These are phyloP conservation scores for Hemistola chrysoprasaria DNA, from an alignment of 2,888 invertebrate genomes.

Conservation along the genomic window DNA sequence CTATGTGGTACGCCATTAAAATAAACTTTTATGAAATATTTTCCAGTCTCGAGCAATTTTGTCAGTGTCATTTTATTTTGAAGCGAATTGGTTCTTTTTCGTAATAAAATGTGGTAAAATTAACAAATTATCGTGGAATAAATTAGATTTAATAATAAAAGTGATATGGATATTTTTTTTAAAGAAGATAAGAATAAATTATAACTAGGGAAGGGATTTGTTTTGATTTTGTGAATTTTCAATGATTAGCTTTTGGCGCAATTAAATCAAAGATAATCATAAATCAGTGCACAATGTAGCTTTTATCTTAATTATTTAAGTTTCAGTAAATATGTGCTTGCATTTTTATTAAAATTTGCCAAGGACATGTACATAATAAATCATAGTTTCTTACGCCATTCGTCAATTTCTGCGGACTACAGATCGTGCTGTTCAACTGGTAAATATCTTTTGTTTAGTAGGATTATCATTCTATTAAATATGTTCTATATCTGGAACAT, in stretches of 20 bases:
- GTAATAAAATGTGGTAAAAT: slow-evolving; percentile 1
- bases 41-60: slow-evolving; percentile 24
- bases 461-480: slow-evolving; percentile 1
- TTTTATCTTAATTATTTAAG: slow-evolving; percentile 31
- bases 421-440: slow-evolving; percentile 70
- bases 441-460: slow-evolving; percentile 44
- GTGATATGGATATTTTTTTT: slow-evolving; percentile 1
- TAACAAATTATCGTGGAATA: slow-evolving; percentile 4
- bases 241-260: slow-evolving; percentile 9
- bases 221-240: slow-evolving; percentile 8
- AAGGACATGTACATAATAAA: slow-evolving; percentile 80
- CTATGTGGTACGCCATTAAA: slow-evolving; percentile 9
- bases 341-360: slow-evolving; percentile 60
- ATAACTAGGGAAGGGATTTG: background rate
- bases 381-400: slow-evolving; percentile 65
- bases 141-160: slow-evolving; percentile 1
- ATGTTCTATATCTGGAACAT: no score
- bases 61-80: slow-evolving; percentile 37
- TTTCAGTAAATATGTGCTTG: slow-evolving; percentile 62
- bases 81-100: slow-evolving; percentile 6
- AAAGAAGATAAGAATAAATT: background rate
- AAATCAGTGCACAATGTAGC: slow-evolving; percentile 47
- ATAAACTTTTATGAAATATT: slow-evolving; percentile 32
- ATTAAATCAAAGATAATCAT: slow-evolving; percentile 14
- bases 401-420: slow-evolving; percentile 65